Conservation (phyloP, 2,888 invertebrate genomes). For the Patella caerulea region DNA sequence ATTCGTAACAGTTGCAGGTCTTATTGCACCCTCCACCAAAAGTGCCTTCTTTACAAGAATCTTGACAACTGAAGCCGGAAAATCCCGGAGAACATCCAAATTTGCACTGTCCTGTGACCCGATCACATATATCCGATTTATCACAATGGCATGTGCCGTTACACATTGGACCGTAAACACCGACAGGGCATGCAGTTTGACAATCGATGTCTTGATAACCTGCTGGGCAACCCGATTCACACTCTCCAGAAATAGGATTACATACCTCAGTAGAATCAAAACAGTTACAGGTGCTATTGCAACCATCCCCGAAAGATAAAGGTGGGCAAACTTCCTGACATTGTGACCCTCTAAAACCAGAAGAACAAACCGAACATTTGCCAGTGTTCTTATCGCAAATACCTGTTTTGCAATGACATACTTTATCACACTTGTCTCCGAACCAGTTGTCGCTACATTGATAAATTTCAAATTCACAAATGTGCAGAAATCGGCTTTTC, state of each 20-base stretch:
- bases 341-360: background rate
- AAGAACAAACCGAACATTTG: conserved; percentile 11
- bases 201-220: background rate
- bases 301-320: background rate
- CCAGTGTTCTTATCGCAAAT: background rate
- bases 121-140: background rate
- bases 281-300: background rate
- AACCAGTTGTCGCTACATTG: background rate
- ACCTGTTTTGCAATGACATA: background rate
- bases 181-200: background rate
- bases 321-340: background rate
- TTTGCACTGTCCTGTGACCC: background rate
- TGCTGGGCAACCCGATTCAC: background rate
- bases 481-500: background rate
- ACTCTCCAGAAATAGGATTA: background rate
- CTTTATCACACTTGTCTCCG: background rate
- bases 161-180: background rate
- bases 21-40: background rate
- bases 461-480: background rate
- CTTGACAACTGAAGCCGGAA: background rate
- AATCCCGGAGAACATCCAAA: background rate
- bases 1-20: background rate
- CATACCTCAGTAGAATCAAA: background rate
- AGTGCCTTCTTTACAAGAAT: background rate
- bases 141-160: background rate